phyloP scores from a whole-genome alignment of 2,888 invertebrate species.

The Cryptus viduatorius region DNA sequence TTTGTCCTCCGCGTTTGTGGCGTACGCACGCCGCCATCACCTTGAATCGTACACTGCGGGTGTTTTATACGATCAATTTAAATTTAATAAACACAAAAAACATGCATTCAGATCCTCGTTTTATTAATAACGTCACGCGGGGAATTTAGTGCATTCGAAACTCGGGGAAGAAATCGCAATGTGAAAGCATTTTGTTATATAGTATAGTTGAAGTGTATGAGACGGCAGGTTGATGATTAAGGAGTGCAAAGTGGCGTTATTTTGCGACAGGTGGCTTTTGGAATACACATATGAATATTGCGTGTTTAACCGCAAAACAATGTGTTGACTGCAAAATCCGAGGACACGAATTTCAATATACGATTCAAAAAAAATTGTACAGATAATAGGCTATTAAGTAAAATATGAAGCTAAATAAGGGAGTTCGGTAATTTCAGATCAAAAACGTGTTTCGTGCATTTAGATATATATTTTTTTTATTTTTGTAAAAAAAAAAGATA shows the following conservation, averaged over 20 bases:
- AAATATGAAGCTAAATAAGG: too few species aligned
- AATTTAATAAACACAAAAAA: background rate
- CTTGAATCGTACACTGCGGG: background rate
- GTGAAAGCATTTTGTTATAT: too few species aligned
- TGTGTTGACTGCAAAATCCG: background rate
- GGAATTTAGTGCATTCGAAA: background rate
- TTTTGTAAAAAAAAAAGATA: too few species aligned
- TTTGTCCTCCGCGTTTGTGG: constrained; percentile 6
- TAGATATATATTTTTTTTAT: too few species aligned
- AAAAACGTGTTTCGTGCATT: too few species aligned
- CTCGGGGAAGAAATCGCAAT: background rate
- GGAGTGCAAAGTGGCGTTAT: constrained; percentile 41
- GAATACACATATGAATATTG: background rate
- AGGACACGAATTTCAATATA: too few species aligned
- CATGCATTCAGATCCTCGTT: background rate
- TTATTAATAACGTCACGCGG: constrained; percentile 1
- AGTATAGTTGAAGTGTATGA: constrained; percentile 7
- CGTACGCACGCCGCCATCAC: background rate
- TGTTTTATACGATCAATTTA: background rate
- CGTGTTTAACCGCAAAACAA: background rate
- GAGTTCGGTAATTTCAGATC: too few species aligned
- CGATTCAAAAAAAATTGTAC: too few species aligned
- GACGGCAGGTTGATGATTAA: constrained; percentile 2
- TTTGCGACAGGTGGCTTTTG: constrained; percentile 10
- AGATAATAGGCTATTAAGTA: too few species aligned